Evolutionary conservation across 2,113 vertebrate genomes (phyloP), one percentile per base, ranked within the genome.

Genomic region (Aspidoscelis tigris): DNA sequence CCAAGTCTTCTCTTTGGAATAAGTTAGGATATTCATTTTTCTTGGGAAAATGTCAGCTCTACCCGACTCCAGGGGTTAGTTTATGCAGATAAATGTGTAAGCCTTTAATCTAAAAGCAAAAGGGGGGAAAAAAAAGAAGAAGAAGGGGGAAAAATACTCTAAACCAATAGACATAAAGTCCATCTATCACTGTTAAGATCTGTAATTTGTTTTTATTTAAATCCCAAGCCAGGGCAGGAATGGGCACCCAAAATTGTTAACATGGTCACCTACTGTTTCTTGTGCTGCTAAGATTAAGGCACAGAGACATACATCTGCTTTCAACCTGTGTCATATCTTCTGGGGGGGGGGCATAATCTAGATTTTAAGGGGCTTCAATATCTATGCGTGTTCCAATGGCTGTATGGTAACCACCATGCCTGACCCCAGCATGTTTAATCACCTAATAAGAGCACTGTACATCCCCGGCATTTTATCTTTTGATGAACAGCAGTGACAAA

Each of bases 1-100:
- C 97, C 97, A 97, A 96, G 95, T 96, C 96, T 97, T 96, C 96
- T 97, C 96, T 97, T 96, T 96, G 95, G 96, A 96, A 96, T 96
- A 97, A 96, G 97, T 97, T 97, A 96, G 97, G 97, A 97, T 97
- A 98, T 98, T 98, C 97, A 97, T 97, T 98, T 97, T 97, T 96
- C 96, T 97, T 96, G 96, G n/a, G 96, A 97, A 98, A 98, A 97
- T 97, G 97, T 97, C 97, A 98, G 96, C 96, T 94, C 92, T 95
- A 95, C 96, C 95, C 95, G 94, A 97, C 96, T 94, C 95, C 94
- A 90, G 93, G 93, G 94, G 95, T 98, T 97, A 97, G 96, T 96
- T 97, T 97, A 98, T 97, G 97, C 96, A 97, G 95, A 97, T 96
- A 96, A 97, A 96, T 95, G 94, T 58, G 73, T 95, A 95, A 95